Evolutionary conservation across 1,140 invertebrate genomes (phyloP), one percentile per base, ranked within the genome.

Genomic region (Heliothis virescens): DNA sequence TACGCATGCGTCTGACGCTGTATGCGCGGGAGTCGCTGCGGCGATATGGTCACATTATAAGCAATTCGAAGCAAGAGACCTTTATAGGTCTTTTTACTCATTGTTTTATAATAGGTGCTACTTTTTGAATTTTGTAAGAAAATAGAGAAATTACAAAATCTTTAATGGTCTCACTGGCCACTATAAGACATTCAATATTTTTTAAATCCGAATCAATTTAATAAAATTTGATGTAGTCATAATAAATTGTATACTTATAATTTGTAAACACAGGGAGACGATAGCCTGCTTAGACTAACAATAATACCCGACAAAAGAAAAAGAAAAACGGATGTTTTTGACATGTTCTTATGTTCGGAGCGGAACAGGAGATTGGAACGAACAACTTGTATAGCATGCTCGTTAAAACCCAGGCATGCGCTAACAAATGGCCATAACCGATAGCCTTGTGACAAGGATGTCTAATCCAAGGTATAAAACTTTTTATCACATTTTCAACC

Each of bases 401-500:
- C 52, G 69, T 72, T 72, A 72, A 55, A 72, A 72, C 18, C n/a
- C 18, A 75, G 48, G 16, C 41, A 75, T 62, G 55, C 41, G 26
- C 57, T 60, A 62, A 75, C 55, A 62, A 75, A 75, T 75, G 72
- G n/a, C 13, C 72, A 62, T 75, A 75, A 50, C 72, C 55, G 62
- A 75, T 55, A 60, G 41, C 55, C 41, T 62, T 59, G 67, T 71
- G 21, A 71, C 72, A 75, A 75, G 72, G 72, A 75, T 75, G 72
- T 75, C 72, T 59, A 75, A 75, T 60, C 12, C 18, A 21, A 7
- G 67, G 67, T 71, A 71, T 59, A 62, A 73, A 60, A 62, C 72
- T 75, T 75, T 75, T 75, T 76, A 53, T 65, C 50, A 75, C 60
- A 53, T 65, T 76, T 76, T 76, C 50, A 53, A 76, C 48, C 48